phyloP scores from a whole-genome alignment of 2,113 vertebrate genomes.

The Myotis brandtii region DNA sequence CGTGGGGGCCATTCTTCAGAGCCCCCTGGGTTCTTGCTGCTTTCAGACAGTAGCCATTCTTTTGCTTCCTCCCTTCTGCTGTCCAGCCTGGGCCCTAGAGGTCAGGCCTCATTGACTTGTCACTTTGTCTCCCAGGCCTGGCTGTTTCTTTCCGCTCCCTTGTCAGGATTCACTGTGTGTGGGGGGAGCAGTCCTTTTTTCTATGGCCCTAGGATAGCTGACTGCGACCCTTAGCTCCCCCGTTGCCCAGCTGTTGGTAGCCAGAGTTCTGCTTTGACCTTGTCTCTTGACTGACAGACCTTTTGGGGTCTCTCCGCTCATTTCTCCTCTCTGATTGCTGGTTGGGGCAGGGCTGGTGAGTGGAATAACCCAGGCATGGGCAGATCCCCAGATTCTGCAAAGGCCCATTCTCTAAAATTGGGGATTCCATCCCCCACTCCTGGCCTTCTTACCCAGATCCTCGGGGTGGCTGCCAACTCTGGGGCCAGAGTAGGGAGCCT shows the following conservation, averaged over 20 bases:
- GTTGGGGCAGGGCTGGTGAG: not conserved
- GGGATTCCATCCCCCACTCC: constrained; percentile 55
- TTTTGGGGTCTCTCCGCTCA: not conserved
- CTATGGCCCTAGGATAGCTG: not conserved
- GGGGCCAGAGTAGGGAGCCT: constrained; percentile 65
- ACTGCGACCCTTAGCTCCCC: not conserved
- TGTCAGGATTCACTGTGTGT: not conserved
- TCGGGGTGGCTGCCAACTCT: constrained; percentile 71
- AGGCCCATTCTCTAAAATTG: constrained; percentile 1
- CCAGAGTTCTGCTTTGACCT: constrained; percentile 23
- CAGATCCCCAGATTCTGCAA: constrained; percentile 21
- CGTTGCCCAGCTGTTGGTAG: constrained; percentile 1
- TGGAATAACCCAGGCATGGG: not conserved
- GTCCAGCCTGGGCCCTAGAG: constrained; percentile 10
- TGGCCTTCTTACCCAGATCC: constrained; percentile 63
- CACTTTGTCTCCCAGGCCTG: constrained; percentile 17
- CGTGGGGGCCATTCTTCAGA: not conserved
- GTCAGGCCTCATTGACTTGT: constrained; percentile 37
- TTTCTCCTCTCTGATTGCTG: not conserved
- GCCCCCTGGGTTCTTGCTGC: not conserved
- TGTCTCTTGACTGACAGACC: not conserved
- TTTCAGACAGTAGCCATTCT: not conserved
- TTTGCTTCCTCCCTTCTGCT: not conserved
- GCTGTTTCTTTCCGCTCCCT: not conserved
- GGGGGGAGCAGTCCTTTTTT: constrained; percentile 7